phyloP scores from a whole-genome alignment of 2,797 vertebrate genomes.

The Microctenopoma stevenorrisi region DNA sequence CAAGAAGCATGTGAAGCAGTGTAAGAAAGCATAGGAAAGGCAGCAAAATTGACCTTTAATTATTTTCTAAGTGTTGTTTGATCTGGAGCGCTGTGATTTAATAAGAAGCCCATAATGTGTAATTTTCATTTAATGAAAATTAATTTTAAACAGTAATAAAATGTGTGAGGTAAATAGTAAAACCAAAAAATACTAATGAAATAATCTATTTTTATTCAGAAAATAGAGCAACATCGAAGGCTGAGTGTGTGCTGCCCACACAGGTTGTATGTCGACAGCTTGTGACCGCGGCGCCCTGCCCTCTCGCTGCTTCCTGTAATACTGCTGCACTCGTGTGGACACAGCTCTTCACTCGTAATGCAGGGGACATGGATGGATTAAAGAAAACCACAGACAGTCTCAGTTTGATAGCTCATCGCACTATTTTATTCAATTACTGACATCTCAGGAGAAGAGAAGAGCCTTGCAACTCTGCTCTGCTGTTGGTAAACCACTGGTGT shows the following conservation, averaged over 20 bases:
- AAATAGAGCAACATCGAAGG: too few species aligned
- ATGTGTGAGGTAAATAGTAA: too few species aligned
- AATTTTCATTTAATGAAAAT: too few species aligned
- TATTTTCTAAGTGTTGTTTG: too few species aligned
- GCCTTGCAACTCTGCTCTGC: conserved; percentile 91
- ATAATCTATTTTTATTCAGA: neutral
- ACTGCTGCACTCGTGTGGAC: conserved; percentile 57
- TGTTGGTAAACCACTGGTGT: conserved; percentile 84
- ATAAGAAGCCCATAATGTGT: too few species aligned
- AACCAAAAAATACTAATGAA: too few species aligned
- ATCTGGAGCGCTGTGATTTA: too few species aligned
- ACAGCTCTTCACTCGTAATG: neutral
- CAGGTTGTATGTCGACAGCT: neutral
- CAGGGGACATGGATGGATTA: neutral
- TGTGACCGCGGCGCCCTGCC: neutral
- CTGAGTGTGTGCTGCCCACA: neutral
- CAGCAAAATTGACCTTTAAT: too few species aligned
- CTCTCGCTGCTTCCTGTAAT: neutral
- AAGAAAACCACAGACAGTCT: conserved; percentile 39
- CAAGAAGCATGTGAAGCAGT: too few species aligned
- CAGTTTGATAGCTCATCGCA: conserved; percentile 78
- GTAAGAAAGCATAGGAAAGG: too few species aligned
- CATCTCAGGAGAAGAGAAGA: conserved; percentile 90
- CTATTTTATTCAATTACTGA: conserved; percentile 96
- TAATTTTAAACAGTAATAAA: too few species aligned